Evolutionary conservation across 2,797 vertebrate genomes (phyloP).

Genomic region (Tympanoctomys barrerae): DNA sequence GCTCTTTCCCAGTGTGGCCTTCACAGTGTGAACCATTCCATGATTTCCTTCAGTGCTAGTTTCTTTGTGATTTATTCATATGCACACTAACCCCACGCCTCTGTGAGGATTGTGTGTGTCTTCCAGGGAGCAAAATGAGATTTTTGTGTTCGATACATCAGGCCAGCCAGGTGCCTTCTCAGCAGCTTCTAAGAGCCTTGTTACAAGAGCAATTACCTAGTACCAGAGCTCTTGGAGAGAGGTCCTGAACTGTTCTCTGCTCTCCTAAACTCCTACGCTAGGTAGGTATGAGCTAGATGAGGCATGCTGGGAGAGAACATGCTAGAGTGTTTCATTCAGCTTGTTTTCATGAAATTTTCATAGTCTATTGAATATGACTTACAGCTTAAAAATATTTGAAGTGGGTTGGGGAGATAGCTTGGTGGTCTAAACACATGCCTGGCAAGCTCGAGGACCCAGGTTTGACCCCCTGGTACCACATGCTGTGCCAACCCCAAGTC

Average conservation of each 20-base stretch:
- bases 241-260: not conserved
- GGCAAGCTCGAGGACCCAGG: too few relatives aligned
- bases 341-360: not conserved
- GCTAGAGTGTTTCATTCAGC: not conserved
- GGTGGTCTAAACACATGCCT: too few relatives aligned
- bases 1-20: not conserved
- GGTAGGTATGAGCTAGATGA: not conserved
- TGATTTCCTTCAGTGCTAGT: not conserved
- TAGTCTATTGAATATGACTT: too few relatives aligned
- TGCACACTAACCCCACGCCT: not conserved
- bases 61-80: not conserved
- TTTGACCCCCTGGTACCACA: too few relatives aligned
- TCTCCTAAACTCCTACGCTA: too few relatives aligned
- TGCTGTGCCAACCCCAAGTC: not conserved
- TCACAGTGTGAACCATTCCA: not conserved
- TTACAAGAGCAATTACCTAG: not conserved
- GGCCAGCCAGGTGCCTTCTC: not conserved
- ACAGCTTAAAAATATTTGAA: too few relatives aligned
- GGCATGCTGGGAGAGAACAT: not conserved
- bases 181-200: not conserved
- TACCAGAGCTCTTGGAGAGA: not conserved
- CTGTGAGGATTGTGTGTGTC: too few relatives aligned
- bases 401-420: too few relatives aligned
- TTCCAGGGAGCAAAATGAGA: not conserved
- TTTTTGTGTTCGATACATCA: not conserved